A percentile compares a stretch with the other conserved stretches of the same genome.
These are phyloP conservation scores for Rhyzopertha dominica DNA, from an alignment of 1,140 invertebrate species.

Conservation along the genomic window DNA sequence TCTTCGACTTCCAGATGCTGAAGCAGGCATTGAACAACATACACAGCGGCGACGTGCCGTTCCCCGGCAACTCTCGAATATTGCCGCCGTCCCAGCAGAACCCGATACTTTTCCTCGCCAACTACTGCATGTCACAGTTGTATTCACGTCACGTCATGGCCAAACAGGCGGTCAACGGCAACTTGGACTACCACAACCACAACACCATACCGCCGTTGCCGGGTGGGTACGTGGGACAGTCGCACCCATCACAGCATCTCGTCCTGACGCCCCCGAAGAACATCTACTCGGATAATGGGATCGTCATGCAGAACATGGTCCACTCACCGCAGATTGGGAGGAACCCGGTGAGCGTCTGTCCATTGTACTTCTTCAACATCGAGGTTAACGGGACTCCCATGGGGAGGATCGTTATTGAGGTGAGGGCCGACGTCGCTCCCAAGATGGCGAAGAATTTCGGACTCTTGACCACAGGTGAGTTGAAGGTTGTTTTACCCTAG, in stretches of 20 bases:
- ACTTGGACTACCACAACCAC: constrained; percentile 51
- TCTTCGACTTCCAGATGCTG: constrained; percentile 60
- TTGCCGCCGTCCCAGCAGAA: constrained; percentile 48
- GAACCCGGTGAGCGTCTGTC: constrained; percentile 55
- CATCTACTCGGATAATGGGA: constrained; percentile 37
- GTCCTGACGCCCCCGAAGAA: constrained; percentile 42
- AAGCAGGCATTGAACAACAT: constrained; percentile 60
- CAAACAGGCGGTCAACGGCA: constrained; percentile 56
- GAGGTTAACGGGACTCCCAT: constrained; percentile 65
- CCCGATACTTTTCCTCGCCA: constrained; percentile 65
- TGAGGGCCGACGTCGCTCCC: constrained; percentile 77
- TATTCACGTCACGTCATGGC: constrained; percentile 62
- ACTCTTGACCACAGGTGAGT: constrained; percentile 69
- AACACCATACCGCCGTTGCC: constrained; percentile 22
- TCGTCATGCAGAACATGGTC: constrained; percentile 40
- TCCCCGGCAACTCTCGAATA: constrained; percentile 46
- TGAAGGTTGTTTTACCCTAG: too few relatives aligned
- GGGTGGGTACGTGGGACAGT: constrained; percentile 16
- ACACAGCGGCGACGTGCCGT: constrained; percentile 49
- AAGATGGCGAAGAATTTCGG: constrained; percentile 89
- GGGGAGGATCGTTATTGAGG: constrained; percentile 77
- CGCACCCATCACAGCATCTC: constrained; percentile 36
- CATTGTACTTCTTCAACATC: constrained; percentile 71
- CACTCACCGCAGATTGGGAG: constrained; percentile 48
- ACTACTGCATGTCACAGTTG: constrained; percentile 68